Conservation (phyloP, 2,888 invertebrate genomes). For the Trachelus stipa region DNA sequence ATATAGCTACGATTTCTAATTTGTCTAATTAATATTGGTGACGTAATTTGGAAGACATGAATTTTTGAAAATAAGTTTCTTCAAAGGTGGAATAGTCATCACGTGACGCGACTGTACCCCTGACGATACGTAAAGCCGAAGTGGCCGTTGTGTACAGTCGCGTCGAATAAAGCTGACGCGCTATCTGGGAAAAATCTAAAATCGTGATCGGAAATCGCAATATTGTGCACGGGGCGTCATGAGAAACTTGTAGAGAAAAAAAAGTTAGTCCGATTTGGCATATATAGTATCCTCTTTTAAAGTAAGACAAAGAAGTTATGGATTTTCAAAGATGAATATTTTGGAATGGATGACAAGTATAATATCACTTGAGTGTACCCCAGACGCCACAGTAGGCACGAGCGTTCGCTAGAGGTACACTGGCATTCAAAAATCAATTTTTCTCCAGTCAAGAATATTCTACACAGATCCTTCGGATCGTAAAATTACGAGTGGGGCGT, state of each 20-base stretch:
- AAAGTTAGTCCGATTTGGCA: slow-evolving; percentile 58
- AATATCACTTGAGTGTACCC: slow-evolving; percentile 47
- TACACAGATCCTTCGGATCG: slow-evolving; percentile 38
- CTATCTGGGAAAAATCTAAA: slow-evolving; percentile 15
- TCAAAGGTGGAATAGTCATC: slow-evolving; percentile 12
- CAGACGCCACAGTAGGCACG: slow-evolving; percentile 48
- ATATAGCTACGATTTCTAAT: not conserved
- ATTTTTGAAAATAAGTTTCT: slow-evolving; percentile 5
- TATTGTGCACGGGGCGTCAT: slow-evolving; percentile 47
- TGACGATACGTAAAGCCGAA: slow-evolving; percentile 18
- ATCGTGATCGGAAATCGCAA: slow-evolving; percentile 39
- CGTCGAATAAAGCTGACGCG: slow-evolving; percentile 21
- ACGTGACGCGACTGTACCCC: slow-evolving; percentile 11
- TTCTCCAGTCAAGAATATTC: not conserved
- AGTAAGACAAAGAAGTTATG: slow-evolving; percentile 41
- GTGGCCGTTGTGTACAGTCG: slow-evolving; percentile 35
- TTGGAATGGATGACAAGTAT: slow-evolving; percentile 22
- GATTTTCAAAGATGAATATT: slow-evolving; percentile 37
- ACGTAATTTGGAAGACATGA: not conserved
- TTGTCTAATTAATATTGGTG: not conserved
- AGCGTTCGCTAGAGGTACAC: slow-evolving; percentile 10
- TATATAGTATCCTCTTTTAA: slow-evolving; percentile 40
- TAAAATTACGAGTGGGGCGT: slow-evolving; percentile 54
- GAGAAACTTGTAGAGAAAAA: slow-evolving; percentile 50
- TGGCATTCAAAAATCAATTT: not conserved